Base-by-base conservation (phyloP, 2,113 vertebrate species). In the Psittacula cyanocephala region DNA sequence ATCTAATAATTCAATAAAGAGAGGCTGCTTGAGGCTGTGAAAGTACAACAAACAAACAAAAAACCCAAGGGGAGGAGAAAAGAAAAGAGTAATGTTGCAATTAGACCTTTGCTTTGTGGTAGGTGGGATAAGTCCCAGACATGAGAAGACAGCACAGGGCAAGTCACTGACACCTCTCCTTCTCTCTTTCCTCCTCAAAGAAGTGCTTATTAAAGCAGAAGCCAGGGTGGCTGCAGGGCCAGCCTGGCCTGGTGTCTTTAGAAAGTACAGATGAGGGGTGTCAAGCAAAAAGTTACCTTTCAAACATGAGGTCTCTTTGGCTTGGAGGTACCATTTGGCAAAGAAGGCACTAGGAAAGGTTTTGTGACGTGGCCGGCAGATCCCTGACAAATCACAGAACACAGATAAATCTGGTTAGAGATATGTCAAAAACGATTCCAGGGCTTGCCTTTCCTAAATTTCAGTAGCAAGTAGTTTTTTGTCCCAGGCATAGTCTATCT, bases 241-340 rank as follows among this genome's bases (percentile, higher is more conserved):
- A 44, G 43, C 10, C 29, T 33, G 47, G 55, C 23, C 28, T 43
- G 5, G 2, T 16, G 28, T 29, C 11, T 50, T 55, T n/a, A 81
- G 35, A 25, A 79, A 67, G 35, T 27, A 59, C 41, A 43, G 20
- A 47, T 2, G 18, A 50, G 19, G 35, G 4, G 14, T 24, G 11
- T 41, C 43, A 89, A 87, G 71, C 3, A 25, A 82, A 55, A 41
- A n/a, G 97, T 97, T 97, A 99, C 99, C 97, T 98, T 92, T 98
- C 98, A 62, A 96, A 90, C 85, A 96, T 98, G 68, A 97, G 95
- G 98, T 97, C 98, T 98, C 77, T 88, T 97, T 91, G 97, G 97
- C 79, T 96, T 96, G 75, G 97, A 93, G 81, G 97, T 96, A 90
- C 96, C 98, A 86, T 98, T 95, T 96, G 98, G 97, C 98, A 98